A percentile compares a stretch with the other conserved stretches of the same genome.
phyloP scores from a whole-genome alignment of 35 echinoderm and acorn worm species.

The Nesometra sesokonis region DNA sequence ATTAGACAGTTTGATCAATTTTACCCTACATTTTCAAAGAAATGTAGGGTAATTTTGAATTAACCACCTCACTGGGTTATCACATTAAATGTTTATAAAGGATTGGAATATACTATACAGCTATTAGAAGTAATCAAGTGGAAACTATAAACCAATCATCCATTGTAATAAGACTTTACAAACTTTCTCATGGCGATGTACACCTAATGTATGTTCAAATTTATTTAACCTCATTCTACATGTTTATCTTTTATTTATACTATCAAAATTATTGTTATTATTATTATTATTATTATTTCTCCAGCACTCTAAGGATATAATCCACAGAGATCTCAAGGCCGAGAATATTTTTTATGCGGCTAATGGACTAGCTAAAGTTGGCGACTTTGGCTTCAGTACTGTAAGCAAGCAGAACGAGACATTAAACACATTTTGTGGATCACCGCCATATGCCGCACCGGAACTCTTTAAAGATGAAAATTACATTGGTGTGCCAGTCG shows the following conservation, averaged over 20 bases:
- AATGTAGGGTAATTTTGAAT: no score
- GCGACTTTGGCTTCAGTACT: conserved; percentile 98
- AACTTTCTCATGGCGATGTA: no score
- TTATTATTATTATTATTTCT: conserved; percentile 24
- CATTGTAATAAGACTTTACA: no score
- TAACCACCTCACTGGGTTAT: no score
- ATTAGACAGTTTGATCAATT: no score
- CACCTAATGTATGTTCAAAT: no score
- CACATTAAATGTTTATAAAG: no score
- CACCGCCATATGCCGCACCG: conserved; percentile 95
- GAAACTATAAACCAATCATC: no score
- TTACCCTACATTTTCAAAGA: no score
- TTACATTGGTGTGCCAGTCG: conserved; percentile 74
- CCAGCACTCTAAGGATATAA: conserved; percentile 91
- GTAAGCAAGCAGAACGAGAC: conserved; percentile 57
- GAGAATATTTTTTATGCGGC: conserved; percentile 97
- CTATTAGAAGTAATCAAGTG: no score
- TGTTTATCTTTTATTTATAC: background rate
- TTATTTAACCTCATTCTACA: no score
- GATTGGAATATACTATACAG: no score
- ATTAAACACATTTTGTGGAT: conserved; percentile 96
- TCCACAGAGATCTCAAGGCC: conserved; percentile 92
- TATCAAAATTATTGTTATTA: background rate
- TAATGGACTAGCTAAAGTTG: conserved; percentile 92
- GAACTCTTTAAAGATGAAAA: conserved; percentile 99